Evolutionary conservation across 2,797 vertebrate genomes (phyloP), one percentile per base, ranked within the genome.

Genomic region (Heterohyrax brucei): DNA sequence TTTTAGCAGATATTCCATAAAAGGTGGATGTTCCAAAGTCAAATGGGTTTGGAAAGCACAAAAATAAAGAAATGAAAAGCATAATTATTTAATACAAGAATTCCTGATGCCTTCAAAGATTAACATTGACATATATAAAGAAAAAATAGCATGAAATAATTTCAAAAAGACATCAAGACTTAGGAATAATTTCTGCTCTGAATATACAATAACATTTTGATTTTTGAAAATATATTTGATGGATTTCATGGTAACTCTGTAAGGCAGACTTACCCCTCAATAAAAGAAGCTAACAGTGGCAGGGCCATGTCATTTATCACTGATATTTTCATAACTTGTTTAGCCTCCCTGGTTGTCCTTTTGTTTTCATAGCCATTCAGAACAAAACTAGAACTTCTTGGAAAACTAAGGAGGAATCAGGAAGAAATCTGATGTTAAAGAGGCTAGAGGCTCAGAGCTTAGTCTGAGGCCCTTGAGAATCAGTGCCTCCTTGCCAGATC

Each of bases 1-100:
- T 81, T 56, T 94, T 95, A 89, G 92, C 81, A 90, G 80, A 87
- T 89, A 39, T 89, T 94, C 39, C 81, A 84, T 81, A 92, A 94
- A 92, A 96, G 66, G 5, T 19, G 90, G 90, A 13, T 68, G 79
- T 64, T 64, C 7, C 19, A 56, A 21, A 62, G 46, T 92, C 46
- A 84, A 89, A 89, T 39, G 84, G 56, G 18, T 93, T 84, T 92
- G 14, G 6, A 92, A 93, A 95, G 66, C 14, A 88, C 3, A 46
- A 46, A 72, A 75, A 39, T 72, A 96, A 94, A 87, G 53, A 88
- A 88, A 83, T 13, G 61, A 93, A 81, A 89, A 83, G 84, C 18
- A 70, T 59, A 1, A 18, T 44, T 80, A 19, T 77, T 94, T 64
- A 94, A 91, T 77, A 73, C 0, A 82, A 80, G 22, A 75, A 48